These are phyloP conservation scores for Phataginus tetradactyla DNA, from an alignment of 2,797 vertebrate species.

Conservation along the genomic window DNA sequence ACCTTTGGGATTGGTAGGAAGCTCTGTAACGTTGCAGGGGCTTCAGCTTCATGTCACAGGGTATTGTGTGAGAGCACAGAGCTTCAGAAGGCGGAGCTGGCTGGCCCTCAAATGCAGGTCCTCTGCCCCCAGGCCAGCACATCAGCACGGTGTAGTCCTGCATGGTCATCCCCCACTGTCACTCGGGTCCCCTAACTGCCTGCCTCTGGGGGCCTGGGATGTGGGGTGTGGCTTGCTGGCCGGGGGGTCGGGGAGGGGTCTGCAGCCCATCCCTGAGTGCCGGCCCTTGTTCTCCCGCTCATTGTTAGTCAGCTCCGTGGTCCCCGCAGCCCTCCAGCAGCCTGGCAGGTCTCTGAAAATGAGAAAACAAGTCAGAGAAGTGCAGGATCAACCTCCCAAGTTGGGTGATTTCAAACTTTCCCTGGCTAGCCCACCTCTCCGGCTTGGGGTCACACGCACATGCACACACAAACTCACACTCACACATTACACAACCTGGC, in stretches of 20 bases:
- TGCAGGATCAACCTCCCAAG: not conserved
- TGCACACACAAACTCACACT: fast-evolving
- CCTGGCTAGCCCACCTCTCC: not conserved
- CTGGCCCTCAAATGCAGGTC: not conserved
- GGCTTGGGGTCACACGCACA: no score
- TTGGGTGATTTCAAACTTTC: not conserved
- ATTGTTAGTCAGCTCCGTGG: no score
- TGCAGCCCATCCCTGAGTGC: not conserved
- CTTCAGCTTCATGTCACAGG: no score
- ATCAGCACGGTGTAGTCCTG: not conserved
- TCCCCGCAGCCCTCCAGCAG: not conserved
- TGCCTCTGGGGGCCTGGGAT: not conserved
- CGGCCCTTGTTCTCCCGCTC: not conserved
- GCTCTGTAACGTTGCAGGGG: not conserved
- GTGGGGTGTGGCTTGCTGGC: not conserved
- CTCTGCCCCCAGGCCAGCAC: not conserved
- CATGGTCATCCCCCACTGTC: not conserved
- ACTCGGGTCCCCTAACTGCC: not conserved
- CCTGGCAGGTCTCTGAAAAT: not conserved
- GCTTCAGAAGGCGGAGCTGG: not conserved
- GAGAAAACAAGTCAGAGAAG: not conserved
- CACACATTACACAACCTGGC: not conserved
- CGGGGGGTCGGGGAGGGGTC: no score
- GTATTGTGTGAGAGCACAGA: not conserved
- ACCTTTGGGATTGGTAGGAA: not conserved